Conservation (phyloP, 2,113 vertebrate genomes). For the Octodon degus region DNA sequence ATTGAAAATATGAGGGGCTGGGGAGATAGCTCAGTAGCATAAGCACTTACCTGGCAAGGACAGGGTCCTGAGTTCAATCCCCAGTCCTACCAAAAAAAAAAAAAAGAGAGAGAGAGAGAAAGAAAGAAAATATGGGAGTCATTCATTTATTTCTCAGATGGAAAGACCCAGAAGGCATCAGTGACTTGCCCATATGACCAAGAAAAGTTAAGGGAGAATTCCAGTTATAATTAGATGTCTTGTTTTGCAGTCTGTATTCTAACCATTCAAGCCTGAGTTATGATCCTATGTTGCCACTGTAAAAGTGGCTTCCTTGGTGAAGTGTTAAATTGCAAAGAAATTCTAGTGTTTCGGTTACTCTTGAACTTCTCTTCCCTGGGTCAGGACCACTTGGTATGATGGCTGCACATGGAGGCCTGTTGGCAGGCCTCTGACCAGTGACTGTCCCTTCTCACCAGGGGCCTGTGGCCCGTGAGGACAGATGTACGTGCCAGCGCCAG, state of each 20-base stretch:
- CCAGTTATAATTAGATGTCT: not conserved
- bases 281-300: not conserved
- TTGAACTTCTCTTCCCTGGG: not conserved
- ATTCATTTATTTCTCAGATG: conserved; percentile 19
- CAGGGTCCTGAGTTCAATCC: too few relatives aligned
- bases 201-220: conserved; percentile 13
- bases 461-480: not conserved
- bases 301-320: not conserved
- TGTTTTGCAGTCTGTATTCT: not conserved
- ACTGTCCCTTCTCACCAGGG: not conserved
- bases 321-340: not conserved
- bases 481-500: not conserved
- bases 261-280: not conserved
- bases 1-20: not conserved
- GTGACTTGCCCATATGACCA: not conserved
- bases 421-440: not conserved
- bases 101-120: too few relatives aligned
- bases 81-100: too few relatives aligned
- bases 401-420: not conserved
- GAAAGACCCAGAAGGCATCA: not conserved
- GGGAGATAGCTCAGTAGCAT: too few relatives aligned
- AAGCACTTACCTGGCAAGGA: too few relatives aligned
- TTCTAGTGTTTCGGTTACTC: not conserved
- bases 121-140: not conserved
- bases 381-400: not conserved